Percentiles rank a stretch among this genome's conserved stretches.
Conservation (phyloP, 2,888 invertebrate genomes). For the Drosophila lacicola region DNA sequence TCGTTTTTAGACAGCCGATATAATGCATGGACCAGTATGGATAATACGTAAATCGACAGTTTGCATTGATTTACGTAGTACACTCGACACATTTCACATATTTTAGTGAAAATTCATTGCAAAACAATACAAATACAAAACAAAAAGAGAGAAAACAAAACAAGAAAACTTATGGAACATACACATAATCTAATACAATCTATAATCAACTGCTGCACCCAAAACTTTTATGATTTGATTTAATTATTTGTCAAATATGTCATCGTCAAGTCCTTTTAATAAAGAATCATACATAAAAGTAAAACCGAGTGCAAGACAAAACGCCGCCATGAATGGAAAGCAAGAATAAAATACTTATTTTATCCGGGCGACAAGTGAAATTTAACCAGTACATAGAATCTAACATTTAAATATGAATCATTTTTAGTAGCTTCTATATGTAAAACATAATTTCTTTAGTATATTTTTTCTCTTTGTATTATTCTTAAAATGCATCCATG, state of each 20-base stretch:
- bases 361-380: slow-evolving; percentile 6
- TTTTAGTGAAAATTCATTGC: slow-evolving; percentile 8
- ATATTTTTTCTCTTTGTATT: slow-evolving; percentile 1
- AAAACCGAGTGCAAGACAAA: not conserved
- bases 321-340: slow-evolving; percentile 1
- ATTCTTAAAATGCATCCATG: slow-evolving; percentile 6
- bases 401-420: slow-evolving; percentile 14
- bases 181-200: slow-evolving; percentile 8
- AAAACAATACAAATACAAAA: not conserved
- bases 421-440: slow-evolving; percentile 14
- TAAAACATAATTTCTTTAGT: not conserved
- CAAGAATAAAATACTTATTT: not conserved
- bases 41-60: slow-evolving; percentile 9
- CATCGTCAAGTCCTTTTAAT: slow-evolving; percentile 26
- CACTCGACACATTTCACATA: slow-evolving; percentile 31
- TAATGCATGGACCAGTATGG: slow-evolving; percentile 18
- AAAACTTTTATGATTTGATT: slow-evolving; percentile 21
- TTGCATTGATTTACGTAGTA: slow-evolving; percentile 14
- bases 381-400: slow-evolving; percentile 12
- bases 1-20: slow-evolving; percentile 82
- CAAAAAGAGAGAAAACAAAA: slow-evolving; percentile 2
- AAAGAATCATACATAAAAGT: slow-evolving; percentile 9
- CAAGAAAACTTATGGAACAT: slow-evolving; percentile 5
- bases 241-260: slow-evolving; percentile 27
- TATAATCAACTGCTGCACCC: slow-evolving; percentile 4